Conservation (phyloP, 2,888 invertebrate genomes). For the Ernsta delagoae region DNA sequence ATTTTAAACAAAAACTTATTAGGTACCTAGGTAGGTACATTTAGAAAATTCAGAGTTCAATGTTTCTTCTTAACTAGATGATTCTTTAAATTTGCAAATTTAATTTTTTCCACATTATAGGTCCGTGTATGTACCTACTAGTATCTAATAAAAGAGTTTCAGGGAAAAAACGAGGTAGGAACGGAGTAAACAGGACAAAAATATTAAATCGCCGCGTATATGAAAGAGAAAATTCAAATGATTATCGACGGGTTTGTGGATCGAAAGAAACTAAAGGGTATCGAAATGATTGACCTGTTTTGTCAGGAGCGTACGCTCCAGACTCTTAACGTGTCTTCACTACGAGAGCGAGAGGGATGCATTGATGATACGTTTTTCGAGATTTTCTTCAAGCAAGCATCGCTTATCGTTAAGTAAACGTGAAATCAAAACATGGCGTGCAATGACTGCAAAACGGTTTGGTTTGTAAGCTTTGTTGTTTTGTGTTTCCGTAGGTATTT, state of each 20-base stretch:
- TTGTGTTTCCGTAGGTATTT: neutral
- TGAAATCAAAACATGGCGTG: slow-evolving; percentile 60
- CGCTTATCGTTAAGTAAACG: slow-evolving; percentile 41
- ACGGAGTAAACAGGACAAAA: slow-evolving; percentile 66
- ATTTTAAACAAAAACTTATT: too few relatives aligned
- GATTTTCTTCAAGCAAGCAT: slow-evolving; percentile 38
- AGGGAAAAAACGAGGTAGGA: too few relatives aligned
- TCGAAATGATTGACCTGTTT: slow-evolving; percentile 52
- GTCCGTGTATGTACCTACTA: too few relatives aligned
- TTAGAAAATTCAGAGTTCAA: too few relatives aligned
- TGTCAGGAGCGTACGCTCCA: slow-evolving; percentile 45
- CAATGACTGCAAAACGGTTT: slow-evolving; percentile 60
- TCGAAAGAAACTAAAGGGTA: slow-evolving; percentile 64
- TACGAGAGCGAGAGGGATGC: slow-evolving; percentile 27
- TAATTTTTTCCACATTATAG: too few relatives aligned
- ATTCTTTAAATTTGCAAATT: too few relatives aligned
- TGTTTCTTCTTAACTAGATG: too few relatives aligned
- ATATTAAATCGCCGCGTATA: slow-evolving; percentile 51
- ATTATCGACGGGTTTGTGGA: slow-evolving; percentile 67
- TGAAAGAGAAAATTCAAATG: slow-evolving; percentile 62
- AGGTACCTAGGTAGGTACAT: too few relatives aligned
- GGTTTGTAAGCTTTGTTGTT: slow-evolving; percentile 51
- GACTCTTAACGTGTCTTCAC: slow-evolving; percentile 14
- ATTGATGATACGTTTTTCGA: slow-evolving; percentile 52
- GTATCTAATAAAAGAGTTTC: too few relatives aligned